Evolutionary conservation across 2,888 invertebrate species (phyloP).

Genomic region (Strigamia maritima): DNA sequence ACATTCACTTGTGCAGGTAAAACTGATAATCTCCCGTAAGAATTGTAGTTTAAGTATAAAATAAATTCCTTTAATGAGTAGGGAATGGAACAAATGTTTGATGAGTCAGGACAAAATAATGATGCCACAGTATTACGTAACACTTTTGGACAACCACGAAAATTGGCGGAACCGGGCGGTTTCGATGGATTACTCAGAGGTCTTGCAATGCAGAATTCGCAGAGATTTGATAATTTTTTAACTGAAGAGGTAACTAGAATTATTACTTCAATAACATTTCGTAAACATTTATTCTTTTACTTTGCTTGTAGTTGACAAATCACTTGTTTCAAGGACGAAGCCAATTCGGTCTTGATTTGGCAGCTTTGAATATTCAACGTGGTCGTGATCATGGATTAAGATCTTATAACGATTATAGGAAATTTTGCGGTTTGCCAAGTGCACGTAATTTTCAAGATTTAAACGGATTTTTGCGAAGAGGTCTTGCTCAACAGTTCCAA

Average conservation of each 20-base stretch:
- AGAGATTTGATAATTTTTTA: conserved; percentile 37
- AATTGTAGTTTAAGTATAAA: background rate
- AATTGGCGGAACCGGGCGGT: conserved; percentile 19
- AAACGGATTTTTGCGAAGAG: background rate
- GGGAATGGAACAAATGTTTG: conserved; percentile 1
- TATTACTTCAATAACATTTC: background rate
- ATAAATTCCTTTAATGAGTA: background rate
- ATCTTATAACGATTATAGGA: conserved; percentile 48
- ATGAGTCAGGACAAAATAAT: background rate
- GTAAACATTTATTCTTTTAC: background rate
- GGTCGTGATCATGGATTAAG: conserved; percentile 46
- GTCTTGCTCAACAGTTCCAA: conserved; percentile 28
- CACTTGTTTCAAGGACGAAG: conserved; percentile 45
- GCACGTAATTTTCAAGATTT: conserved; percentile 39
- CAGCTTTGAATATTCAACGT: conserved; percentile 47
- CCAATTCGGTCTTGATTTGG: conserved; percentile 46
- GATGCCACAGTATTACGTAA: conserved; percentile 11
- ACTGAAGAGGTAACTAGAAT: conserved; percentile 38
- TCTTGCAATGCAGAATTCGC: conserved; percentile 35
- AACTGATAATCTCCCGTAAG: background rate
- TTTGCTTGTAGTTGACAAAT: conserved; percentile 43
- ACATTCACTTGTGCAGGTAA: conserved; percentile 36
- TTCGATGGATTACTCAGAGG: conserved; percentile 40
- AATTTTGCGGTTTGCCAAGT: conserved; percentile 47
- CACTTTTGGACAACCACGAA: conserved; percentile 31